Percentiles rank a stretch among this genome's conserved stretches.
Conservation (phyloP, 2,797 vertebrate genomes). For the Chelmon rostratus region DNA sequence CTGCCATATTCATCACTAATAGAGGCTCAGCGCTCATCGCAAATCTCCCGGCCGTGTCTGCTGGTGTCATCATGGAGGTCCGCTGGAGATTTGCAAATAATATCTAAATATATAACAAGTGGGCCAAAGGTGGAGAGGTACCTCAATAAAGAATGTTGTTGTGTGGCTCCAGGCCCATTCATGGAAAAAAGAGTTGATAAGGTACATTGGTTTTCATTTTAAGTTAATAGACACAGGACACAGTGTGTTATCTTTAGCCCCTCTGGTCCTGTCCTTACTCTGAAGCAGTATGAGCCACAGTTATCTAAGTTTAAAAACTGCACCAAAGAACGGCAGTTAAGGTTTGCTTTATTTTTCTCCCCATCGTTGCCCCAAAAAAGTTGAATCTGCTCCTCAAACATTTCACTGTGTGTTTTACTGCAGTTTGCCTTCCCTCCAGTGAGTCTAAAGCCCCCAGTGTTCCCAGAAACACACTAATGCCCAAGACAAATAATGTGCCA, state of each 20-base stretch:
- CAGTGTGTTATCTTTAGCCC: constrained; percentile 46
- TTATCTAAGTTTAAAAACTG: constrained; percentile 1
- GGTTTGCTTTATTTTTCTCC: constrained; percentile 8
- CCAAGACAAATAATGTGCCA: neutral
- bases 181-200: constrained; percentile 29
- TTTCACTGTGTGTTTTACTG: constrained; percentile 32
- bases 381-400: neutral
- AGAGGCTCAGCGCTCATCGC: neutral
- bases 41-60: constrained; percentile 16
- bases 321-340: constrained; percentile 7
- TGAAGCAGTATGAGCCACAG: constrained; percentile 10
- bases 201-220: constrained; percentile 48
- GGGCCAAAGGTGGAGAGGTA: constrained; percentile 29
- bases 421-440: constrained; percentile 19
- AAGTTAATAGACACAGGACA: constrained; percentile 34
- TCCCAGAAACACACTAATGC: constrained; percentile 28
- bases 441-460: constrained; percentile 33
- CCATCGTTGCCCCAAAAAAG: constrained; percentile 26
- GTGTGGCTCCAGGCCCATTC: constrained; percentile 31
- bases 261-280: constrained; percentile 30
- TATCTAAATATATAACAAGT: constrained; percentile 56
- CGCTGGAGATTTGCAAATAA: constrained; percentile 62
- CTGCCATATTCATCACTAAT: constrained; percentile 51
- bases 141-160: constrained; percentile 42
- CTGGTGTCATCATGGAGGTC: constrained; percentile 23